Base-by-base conservation (phyloP, 2,113 vertebrate genomes). In the Arvicanthis niloticus region DNA sequence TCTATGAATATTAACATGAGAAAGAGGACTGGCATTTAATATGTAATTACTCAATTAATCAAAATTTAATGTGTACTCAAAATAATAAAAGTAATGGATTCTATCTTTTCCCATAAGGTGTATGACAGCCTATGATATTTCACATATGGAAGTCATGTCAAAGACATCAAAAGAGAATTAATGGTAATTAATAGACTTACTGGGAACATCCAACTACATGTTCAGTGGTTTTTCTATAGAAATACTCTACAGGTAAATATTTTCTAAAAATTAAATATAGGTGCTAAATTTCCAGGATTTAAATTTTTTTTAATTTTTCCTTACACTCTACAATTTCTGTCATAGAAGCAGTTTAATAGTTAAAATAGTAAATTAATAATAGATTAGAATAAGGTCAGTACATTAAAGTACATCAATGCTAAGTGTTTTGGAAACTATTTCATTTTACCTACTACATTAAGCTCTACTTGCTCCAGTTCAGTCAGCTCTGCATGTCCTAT, bases 11-110 rank as follows among this genome's bases (percentile, higher is more conserved):
- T 6, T 0, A 68, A 19, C 67, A 40, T 12, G 19, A 91, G 29
- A 19, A 88, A 76, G 10, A 88, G 0, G 19, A 88, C 31, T 75
- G 37, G 40, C 1, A 92, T 70, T 89, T 89, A 82, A 73, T 22
- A 45, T 10, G 22, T 42, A 53, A 81, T 60, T 86, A 87, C 48
- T 77, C 68, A 88, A 85, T 87, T 85, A 73, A 92, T 16, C 6
- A 75, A 95, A 92, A 45, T 81, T 13, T 24, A 85, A 91, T 89
- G n/a, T 60, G 68, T 11, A 96, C 51, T 21, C 31, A 95, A 92
- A 88, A 81, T 45, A 86, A 26, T 80, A 42, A 85, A 68, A 60
- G 17, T 67, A n/a, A 84, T 40, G 2, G 29, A 11, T 56, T 75
- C n/a, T 7, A 53, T 26, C 8, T 40, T 51, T 65, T 72, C 22